These are phyloP conservation scores for Holocentrus rufus DNA, from an alignment of 2,797 vertebrate genomes.

Conservation along the genomic window DNA sequence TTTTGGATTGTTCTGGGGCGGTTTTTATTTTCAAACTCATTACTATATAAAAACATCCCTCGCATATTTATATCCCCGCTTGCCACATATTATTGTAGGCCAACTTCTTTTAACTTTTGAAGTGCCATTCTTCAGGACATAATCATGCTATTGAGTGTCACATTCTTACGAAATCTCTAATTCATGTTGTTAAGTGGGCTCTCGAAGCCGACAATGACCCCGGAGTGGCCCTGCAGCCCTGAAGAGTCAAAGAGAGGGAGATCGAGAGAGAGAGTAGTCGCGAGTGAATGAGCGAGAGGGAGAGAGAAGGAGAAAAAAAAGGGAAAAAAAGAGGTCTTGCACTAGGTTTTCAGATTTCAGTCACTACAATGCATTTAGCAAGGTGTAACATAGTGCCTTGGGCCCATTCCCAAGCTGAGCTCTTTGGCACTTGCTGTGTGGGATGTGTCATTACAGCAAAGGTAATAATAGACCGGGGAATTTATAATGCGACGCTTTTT, in stretches of 20 bases:
- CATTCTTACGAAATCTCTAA: conserved; percentile 37
- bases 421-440: conserved; percentile 75
- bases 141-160: conserved; percentile 42
- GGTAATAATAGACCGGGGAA: conserved; percentile 76
- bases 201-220: conserved; percentile 34
- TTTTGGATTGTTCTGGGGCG: background rate
- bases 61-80: background rate
- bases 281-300: conserved; percentile 11
- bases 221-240: conserved; percentile 42
- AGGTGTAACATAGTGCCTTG: conserved; percentile 66
- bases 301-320: conserved; percentile 18
- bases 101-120: conserved; percentile 7
- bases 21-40: background rate
- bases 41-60: background rate
- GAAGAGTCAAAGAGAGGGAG: conserved; percentile 22
- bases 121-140: conserved; percentile 35
- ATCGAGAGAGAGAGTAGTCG: background rate
- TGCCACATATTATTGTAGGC: conserved; percentile 21
- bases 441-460: conserved; percentile 76
- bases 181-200: conserved; percentile 37
- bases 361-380: conserved; percentile 65
- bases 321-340: conserved; percentile 45
- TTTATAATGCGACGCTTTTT: conserved; percentile 75
- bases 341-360: conserved; percentile 64
- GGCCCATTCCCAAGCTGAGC: conserved; percentile 66